Evolutionary conservation across 2,797 vertebrate genomes (phyloP), one percentile per base, ranked within the genome.

Genomic region (Lepilemur septentrionalis): DNA sequence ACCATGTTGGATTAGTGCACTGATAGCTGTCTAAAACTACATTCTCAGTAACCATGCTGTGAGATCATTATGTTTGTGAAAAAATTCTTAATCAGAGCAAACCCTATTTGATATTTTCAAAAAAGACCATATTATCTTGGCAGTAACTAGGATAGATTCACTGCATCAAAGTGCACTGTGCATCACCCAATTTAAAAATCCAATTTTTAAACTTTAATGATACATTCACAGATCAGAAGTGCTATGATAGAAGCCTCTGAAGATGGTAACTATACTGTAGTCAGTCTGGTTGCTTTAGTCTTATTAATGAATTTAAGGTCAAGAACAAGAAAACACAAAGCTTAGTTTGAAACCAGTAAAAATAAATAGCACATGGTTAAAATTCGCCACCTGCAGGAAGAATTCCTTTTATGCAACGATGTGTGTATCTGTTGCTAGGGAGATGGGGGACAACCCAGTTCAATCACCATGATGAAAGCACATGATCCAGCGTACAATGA

Each of bases 281-380:
- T 61, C 30, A 46, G 10, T 61, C 25, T 43, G 9, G 10, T 82
- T 81, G 25, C 52, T 82, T 94, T 81, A 81, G 6, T 25, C 7
- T 55, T 89, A 41, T 23, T 93, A 59, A 86, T 50, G 15, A 25
- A 50, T 50, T 89, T 86, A 76, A 96, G 41, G 38, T 3, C n/a
- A 70, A 35, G 20, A 46, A 79, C 13, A 86, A 73, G 55, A 88
- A 73, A 90, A 63, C 25, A 63, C 38, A 1, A 76, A 8, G 86
- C 63, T 85, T 43, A 61, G 32, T 67, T 91, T 89, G 84, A 96
- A 95, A 82, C 23, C 6, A 85, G 8, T 78, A 89, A 88, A 91
- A 93, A 35, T 70, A 55, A 78, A 93, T 5, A 91, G 48, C 23
- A 89, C 94, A 38, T 57, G 3, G 43, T 84, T 94, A 46, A 46